phyloP scores from a whole-genome alignment of 2,797 vertebrate species.

The Myiothlypis coronata region DNA sequence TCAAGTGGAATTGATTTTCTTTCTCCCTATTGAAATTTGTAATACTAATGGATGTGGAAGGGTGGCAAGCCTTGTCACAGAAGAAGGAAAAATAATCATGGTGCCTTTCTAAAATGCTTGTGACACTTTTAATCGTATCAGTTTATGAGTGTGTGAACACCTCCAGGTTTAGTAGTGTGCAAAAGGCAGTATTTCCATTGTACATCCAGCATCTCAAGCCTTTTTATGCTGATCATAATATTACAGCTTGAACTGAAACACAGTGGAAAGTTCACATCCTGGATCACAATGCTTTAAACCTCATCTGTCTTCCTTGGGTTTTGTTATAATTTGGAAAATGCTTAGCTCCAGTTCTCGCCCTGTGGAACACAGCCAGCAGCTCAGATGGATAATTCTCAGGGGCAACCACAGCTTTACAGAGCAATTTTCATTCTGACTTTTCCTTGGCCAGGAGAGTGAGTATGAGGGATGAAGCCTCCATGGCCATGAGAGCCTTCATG shows the following conservation, averaged over 20 bases:
- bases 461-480: background rate
- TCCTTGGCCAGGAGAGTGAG: background rate
- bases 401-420: conserved; percentile 2
- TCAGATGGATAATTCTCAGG: conserved; percentile 15
- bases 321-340: conserved; percentile 44
- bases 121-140: background rate
- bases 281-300: background rate
- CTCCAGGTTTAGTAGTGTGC: background rate
- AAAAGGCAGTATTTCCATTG: background rate
- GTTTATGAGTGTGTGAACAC: background rate
- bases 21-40: conserved; percentile 7
- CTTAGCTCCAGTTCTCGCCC: background rate
- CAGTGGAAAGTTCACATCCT: background rate
- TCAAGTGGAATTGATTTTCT: conserved; percentile 63
- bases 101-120: background rate
- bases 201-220: background rate
- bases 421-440: background rate
- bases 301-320: conserved; percentile 16
- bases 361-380: conserved; percentile 20
- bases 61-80: background rate
- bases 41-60: background rate
- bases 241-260: background rate
- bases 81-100: background rate
- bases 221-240: background rate
- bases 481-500: background rate